Base-by-base conservation (phyloP, 2,797 vertebrate species). In the Onychomys leucogaster region DNA sequence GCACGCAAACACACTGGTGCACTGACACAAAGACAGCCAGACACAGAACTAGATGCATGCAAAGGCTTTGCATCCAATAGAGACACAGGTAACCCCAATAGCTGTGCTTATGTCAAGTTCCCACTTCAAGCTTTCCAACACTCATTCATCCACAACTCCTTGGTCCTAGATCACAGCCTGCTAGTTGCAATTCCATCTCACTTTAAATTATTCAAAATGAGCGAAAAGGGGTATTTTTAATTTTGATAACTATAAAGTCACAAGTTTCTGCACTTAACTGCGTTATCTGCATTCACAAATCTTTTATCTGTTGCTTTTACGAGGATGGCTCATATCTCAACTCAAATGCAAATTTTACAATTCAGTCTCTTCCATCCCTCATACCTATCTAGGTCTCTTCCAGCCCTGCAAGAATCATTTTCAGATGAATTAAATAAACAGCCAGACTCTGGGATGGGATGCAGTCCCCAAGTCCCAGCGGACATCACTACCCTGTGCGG, bases 181-280 rank as follows among this genome's bases (percentile, higher is more conserved):
- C 34, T 91, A 91, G 94, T 61, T 49, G 57, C 77, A 94, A 94
- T 55, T 65, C 49, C 90, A 73, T 7, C 80, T 95, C 43, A 89
- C 41, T 80, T 91, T 87, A 93, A 96, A 85, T 94, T 80, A 96
- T 83, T 96, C 92, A 94, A 94, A 89, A 41, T 89, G 41, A 97
- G 63, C 41, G 69, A 84, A 65, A 82, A 61, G 94, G 84, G 23
- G 29, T 67, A 82, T 87, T 94, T 97, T 93, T 85, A 67, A 93
- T 94, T 96, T 95, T 84, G 65, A 0, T 94, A 86, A 96, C 46
- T 84, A 34, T 43, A 80, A 95, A 96, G 88, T 75, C 94, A 81
- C 57, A 91, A 63, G 84, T 92, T 92, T 41, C 0, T 52, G 88
- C 9, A 37, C 88, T 55, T 82, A 87, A 83, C 81, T 94, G 93